Evolutionary conservation across 64 coral and sea anemone species (phyloP), one percentile per base, ranked within the genome.

Genomic region (Trachythela sp.): DNA sequence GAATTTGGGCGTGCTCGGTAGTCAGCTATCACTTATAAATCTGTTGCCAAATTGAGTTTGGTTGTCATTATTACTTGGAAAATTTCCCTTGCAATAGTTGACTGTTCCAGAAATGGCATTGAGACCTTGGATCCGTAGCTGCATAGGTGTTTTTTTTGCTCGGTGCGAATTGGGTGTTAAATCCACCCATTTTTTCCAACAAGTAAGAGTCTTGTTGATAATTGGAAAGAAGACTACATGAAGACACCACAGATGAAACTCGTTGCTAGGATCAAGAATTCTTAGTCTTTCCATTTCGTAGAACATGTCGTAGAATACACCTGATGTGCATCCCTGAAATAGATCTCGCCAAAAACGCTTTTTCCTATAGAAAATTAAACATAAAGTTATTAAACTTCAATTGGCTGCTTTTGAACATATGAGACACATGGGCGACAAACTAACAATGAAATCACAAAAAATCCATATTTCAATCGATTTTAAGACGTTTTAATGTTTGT

Each of bases 101-200:
- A 80, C 31, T 80, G 75, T 80, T 37, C 30, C 75, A 80, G 75
- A 80, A 80, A 80, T 80, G 2, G 75, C 75, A 80, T 80, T 36
- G 30, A 80, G 75, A 39, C 75, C 75, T 39, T 80, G 75, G 30
- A 80, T 35, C 75, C 75, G 35, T 80, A 80, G 37, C 30, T 80
- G 75, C 30, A 80, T 80, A 29, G 75, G 30, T 35, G 75, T 34
- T 36, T 80, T 34, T 80, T 39, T 4, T 39, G 75, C 37, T 80
- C 75, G 30, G 75, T 34, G 13, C 75, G 9, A 80, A 80, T n/a
- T 37, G 75, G 75, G 75, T 80, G 75, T 35, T 80, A 29, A 15
- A 80, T 80, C 75, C 75, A 80, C 35, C 33, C 75, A 80, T 80
- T 37, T 80, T n/a, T 80, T 80, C 75, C 32, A 80, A 35, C 4